A percentile compares a stretch with the other conserved stretches of the same genome.
Evolutionary conservation across 2,888 invertebrate genomes (phyloP).

Genomic region (Maniola hyperantus): DNA sequence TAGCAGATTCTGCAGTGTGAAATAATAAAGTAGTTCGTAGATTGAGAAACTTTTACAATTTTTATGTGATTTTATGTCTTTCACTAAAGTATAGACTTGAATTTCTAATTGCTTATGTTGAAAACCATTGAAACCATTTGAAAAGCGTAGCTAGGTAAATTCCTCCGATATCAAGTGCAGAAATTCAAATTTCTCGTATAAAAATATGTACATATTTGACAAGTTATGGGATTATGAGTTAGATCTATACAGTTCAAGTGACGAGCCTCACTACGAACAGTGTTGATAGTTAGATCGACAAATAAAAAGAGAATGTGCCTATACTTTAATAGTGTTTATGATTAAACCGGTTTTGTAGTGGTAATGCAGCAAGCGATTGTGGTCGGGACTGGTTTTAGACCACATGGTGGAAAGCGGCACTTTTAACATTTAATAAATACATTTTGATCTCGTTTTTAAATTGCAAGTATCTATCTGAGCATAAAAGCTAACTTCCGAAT

Average conservation of each 20-base stretch:
- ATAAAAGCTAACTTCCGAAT: slow-evolving; percentile 3
- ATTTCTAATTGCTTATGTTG: no score
- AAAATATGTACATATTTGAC: no score
- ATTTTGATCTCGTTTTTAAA: slow-evolving; percentile 23
- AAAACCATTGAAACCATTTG: no score
- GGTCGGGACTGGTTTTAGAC: slow-evolving; percentile 39
- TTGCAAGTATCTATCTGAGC: background rate
- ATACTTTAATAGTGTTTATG: slow-evolving; percentile 32
- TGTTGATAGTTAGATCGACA: background rate
- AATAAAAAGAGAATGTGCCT: slow-evolving; percentile 26
- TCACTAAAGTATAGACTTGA: no score
- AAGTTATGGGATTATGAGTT: background rate
- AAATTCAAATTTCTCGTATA: no score
- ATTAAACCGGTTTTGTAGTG: slow-evolving; percentile 40
- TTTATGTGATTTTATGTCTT: background rate
- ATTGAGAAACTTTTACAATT: no score
- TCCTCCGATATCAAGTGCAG: no score
- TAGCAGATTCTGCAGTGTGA: no score
- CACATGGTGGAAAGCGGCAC: slow-evolving; percentile 41
- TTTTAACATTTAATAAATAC: slow-evolving; percentile 20
- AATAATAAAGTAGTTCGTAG: no score
- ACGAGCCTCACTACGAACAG: background rate
- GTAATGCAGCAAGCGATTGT: slow-evolving; percentile 37
- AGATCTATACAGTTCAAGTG: background rate
- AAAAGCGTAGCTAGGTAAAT: no score